Evolutionary conservation across 1,140 invertebrate species (phyloP), one percentile per base, ranked within the genome.

Genomic region (Microplitis mediator): DNA sequence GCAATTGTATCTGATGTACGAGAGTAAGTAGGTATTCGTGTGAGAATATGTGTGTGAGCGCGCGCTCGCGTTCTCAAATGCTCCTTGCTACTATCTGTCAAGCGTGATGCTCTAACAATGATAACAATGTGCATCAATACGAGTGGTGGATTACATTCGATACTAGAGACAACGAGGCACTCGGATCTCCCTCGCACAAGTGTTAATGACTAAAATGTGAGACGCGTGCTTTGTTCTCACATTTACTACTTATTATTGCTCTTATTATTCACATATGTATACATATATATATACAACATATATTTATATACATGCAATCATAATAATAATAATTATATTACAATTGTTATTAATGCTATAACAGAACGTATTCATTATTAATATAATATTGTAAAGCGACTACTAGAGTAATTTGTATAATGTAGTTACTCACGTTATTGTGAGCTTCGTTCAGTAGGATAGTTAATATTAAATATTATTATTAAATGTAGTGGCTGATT

Each of bases 191-290:
- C 32, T 9, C 11, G 14, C 23, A 34, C 16, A 13, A 8, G 4
- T 23, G 16, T 61, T 23, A 23, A 61, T 32, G 14, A 61, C 60
- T 6, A 14, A 32, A 31, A 61, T 32, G 23, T 31, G 32, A 61
- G 60, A 61, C 60, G 32, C 60, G 60, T 61, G 60, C 60, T 61
- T 61, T 61, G 60, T 35, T 61, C 32, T 61, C 60, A 61, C 60
- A 45, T 45, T 45, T 45, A 45, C 11, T 45, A 6, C 11, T 45
- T 9, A 45, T 45, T 45, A 45, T 45, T 9, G 6, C 39, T 9
- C 5, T 45, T 23, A 23, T 23, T 23, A 23, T 23, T 2, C 23
- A 23, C 23, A 23, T 23, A 23, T 23, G 2, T 23, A 2, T 23
- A 23, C 2, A 23, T 2, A 23, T 23, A 2, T 23, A 23, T 23